Evolutionary conservation across 2,888 invertebrate genomes (phyloP).

Genomic region (Drosophila phalerata): DNA sequence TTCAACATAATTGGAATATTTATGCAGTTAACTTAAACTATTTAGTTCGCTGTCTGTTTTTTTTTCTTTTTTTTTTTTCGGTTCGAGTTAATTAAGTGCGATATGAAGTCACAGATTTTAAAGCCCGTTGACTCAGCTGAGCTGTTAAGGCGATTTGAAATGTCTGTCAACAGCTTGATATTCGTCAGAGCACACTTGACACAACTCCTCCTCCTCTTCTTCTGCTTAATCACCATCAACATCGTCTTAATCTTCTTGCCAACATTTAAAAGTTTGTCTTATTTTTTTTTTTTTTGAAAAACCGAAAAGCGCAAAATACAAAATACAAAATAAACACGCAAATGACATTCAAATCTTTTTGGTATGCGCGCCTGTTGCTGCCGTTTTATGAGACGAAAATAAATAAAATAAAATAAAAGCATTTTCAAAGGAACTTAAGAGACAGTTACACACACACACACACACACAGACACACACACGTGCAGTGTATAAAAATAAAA

Average conservation of each 20-base stretch:
- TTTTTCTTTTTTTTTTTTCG: not conserved
- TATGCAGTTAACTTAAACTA: not conserved
- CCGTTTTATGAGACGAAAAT: conserved; percentile 37
- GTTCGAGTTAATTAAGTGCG: conserved; percentile 8
- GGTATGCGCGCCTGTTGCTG: conserved; percentile 49
- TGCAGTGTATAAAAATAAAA: conserved; percentile 22
- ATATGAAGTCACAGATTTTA: conserved; percentile 15
- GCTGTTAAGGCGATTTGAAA: conserved; percentile 17
- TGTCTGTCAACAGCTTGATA: conserved; percentile 14
- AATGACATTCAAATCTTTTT: conserved; percentile 58
- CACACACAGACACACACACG: not conserved
- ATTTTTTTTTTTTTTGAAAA: conserved; percentile 3
- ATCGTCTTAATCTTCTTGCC: conserved; percentile 7
- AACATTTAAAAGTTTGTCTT: conserved; percentile 10
- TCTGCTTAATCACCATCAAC: not conserved
- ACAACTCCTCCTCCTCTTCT: not conserved
- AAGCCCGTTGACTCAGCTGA: conserved; percentile 12
- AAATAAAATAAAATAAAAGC: conserved; percentile 17
- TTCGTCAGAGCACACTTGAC: conserved; percentile 13
- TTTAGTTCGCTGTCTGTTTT: not conserved
- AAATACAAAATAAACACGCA: conserved; percentile 26
- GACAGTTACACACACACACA: conserved; percentile 19
- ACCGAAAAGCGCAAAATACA: conserved; percentile 12
- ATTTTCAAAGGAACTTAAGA: conserved; percentile 50
- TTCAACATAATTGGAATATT: not conserved